A percentile compares a stretch with the other conserved stretches of the same genome.
These are phyloP conservation scores for Atrina japonica DNA, from an alignment of 2,888 invertebrate genomes.

Conservation along the genomic window DNA sequence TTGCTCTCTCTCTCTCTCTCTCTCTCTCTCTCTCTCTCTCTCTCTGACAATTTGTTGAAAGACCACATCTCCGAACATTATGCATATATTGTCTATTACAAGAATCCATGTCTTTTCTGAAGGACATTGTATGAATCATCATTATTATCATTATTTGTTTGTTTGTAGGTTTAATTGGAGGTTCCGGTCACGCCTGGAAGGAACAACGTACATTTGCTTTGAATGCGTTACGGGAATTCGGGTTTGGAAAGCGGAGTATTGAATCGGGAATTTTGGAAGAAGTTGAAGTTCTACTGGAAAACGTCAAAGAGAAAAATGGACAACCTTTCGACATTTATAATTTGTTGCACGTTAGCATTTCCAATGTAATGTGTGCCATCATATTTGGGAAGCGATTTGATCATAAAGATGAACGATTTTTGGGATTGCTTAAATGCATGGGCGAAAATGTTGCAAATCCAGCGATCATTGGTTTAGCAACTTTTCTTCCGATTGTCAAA, in stretches of 20 bases:
- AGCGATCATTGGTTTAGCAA: not conserved
- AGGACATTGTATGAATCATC: no score
- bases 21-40: no score
- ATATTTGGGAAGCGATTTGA: conserved; percentile 35
- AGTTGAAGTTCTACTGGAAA: conserved; percentile 15
- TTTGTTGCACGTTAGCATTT: conserved; percentile 23
- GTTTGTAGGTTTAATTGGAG: conserved; percentile 4
- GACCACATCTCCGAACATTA: no score
- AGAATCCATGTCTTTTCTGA: no score
- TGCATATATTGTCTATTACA: no score
- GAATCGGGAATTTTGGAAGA: conserved; percentile 38
- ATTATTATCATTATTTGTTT: no score
- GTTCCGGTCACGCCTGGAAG: conserved; percentile 26
- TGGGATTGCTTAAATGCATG: conserved; percentile 8
- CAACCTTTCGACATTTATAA: conserved; percentile 30
- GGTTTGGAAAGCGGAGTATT: conserved; percentile 39
- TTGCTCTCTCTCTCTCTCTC: no score
- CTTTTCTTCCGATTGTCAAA: no score
- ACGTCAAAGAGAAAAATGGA: conserved; percentile 11
- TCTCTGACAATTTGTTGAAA: no score
- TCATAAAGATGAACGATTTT: conserved; percentile 30
- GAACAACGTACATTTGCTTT: conserved; percentile 39
- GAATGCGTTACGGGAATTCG: conserved; percentile 35
- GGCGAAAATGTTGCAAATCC: conserved; percentile 11
- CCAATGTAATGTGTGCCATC: conserved; percentile 43